Conservation (phyloP, 2,888 invertebrate genomes). For the Thumatha senex region DNA sequence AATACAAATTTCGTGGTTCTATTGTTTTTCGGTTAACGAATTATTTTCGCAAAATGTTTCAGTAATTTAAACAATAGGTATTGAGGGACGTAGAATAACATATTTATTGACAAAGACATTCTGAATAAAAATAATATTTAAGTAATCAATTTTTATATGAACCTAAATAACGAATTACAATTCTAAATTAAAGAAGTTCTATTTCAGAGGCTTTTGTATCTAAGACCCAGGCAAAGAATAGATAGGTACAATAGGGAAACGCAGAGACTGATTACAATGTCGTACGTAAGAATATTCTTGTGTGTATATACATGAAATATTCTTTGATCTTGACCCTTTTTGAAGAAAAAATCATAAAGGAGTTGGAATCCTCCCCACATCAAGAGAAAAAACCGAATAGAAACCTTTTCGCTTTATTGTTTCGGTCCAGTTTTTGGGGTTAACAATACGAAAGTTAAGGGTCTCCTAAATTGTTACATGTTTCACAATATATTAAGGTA, state of each 20-base stretch:
- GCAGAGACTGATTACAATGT: conserved; percentile 20
- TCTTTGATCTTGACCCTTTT: neutral
- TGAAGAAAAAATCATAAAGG: neutral
- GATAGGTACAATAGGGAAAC: neutral
- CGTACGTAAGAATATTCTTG: conserved; percentile 1
- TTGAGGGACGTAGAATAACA: neutral
- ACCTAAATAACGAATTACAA: too few relatives aligned
- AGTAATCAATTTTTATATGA: too few relatives aligned
- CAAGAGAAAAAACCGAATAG: neutral
- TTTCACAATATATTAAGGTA: neutral
- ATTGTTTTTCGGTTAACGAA: too few relatives aligned
- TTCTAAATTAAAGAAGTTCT: conserved; percentile 22
- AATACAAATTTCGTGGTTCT: too few relatives aligned
- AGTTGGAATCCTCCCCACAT: neutral
- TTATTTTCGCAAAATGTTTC: too few relatives aligned
- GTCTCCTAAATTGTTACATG: neutral
- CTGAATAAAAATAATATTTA: too few relatives aligned
- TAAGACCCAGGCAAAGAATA: too few relatives aligned
- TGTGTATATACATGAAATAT: neutral
- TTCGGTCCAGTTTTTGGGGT: neutral
- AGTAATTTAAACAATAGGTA: neutral
- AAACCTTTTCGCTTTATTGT: neutral
- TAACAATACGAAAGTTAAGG: neutral
- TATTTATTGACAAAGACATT: too few relatives aligned
- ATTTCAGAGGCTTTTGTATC: conserved; percentile 13